These are phyloP conservation scores for Hypsopygia costalis DNA, from an alignment of 2,888 invertebrate species.

Conservation along the genomic window DNA sequence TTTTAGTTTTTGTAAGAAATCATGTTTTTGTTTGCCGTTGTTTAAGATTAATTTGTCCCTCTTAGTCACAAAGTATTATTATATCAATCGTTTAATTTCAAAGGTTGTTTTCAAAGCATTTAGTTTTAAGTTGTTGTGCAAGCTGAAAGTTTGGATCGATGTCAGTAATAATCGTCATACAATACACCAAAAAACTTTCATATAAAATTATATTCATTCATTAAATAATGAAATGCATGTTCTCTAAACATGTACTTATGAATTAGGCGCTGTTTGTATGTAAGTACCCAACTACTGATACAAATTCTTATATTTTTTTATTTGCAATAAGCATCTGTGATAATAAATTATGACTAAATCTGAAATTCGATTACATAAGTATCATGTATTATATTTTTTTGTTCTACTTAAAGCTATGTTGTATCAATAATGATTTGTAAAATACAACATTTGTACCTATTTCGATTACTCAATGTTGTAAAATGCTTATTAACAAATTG, in stretches of 20 bases:
- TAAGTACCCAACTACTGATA: neutral
- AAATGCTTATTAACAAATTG: slow-evolving; percentile 39
- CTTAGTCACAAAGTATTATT: slow-evolving; percentile 18
- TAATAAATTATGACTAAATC: slow-evolving; percentile 45
- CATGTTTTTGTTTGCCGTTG: slow-evolving; percentile 12
- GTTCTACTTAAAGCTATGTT: slow-evolving; percentile 1
- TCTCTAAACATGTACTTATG: neutral
- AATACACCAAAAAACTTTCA: neutral
- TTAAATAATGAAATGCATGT: slow-evolving; percentile 1
- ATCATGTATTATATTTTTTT: slow-evolving; percentile 23
- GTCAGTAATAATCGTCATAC: neutral
- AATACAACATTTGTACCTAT: neutral
- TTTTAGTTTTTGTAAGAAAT: slow-evolving; percentile 14
- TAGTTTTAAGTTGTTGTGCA: slow-evolving; percentile 46
- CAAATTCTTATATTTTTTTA: slow-evolving; percentile 24
- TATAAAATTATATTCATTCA: neutral
- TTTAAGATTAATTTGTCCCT: no score
- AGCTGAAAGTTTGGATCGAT: slow-evolving; percentile 36
- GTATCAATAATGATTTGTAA: neutral
- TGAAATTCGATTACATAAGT: slow-evolving; percentile 23
- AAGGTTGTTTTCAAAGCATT: slow-evolving; percentile 54
- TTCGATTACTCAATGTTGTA: slow-evolving; percentile 18
- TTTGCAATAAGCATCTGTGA: slow-evolving; percentile 71
- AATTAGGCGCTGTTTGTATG: slow-evolving; percentile 2
- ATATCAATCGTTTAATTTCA: slow-evolving; percentile 24